A percentile compares a stretch with the other conserved stretches of the same genome.
Evolutionary conservation across 2,797 vertebrate species (phyloP).

Genomic region (Catharus ustulatus): DNA sequence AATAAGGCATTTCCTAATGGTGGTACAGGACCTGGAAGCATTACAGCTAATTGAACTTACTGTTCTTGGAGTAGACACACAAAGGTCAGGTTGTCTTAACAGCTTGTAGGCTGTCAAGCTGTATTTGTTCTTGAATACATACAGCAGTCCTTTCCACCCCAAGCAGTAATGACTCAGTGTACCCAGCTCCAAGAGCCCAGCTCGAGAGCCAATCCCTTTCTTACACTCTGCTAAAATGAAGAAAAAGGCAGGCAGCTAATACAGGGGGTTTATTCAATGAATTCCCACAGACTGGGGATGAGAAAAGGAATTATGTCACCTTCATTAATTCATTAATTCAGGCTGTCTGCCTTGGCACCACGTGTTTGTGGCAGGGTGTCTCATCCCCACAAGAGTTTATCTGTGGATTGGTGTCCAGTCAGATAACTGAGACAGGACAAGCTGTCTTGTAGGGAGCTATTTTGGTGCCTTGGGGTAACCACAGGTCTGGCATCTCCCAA

Average conservation of each 20-base stretch:
- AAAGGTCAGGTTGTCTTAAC: conserved; percentile 56
- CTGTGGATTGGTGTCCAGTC: neutral
- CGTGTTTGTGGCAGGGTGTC: neutral
- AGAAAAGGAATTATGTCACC: neutral
- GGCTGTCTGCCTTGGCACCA: neutral
- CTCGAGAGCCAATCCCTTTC: neutral
- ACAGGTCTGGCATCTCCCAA: neutral
- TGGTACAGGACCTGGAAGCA: conserved; percentile 15
- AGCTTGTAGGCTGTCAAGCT: conserved; percentile 32
- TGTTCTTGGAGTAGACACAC: conserved; percentile 20
- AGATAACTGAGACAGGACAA: neutral
- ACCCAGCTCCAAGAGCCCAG: neutral
- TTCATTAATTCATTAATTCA: neutral
- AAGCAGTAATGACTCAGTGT: neutral
- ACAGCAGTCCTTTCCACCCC: conserved; percentile 26
- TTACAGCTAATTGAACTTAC: conserved; percentile 43
- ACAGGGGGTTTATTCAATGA: neutral
- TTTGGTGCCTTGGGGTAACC: neutral
- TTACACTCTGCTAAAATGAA: neutral
- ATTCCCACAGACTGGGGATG: neutral
- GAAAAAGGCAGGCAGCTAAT: neutral
- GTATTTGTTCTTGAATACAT: conserved; percentile 21
- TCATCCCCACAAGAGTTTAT: neutral
- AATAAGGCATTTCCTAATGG: conserved; percentile 43
- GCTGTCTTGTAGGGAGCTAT: neutral